Conservation (phyloP, 2,113 vertebrate genomes). For the Silurus asotus region DNA sequence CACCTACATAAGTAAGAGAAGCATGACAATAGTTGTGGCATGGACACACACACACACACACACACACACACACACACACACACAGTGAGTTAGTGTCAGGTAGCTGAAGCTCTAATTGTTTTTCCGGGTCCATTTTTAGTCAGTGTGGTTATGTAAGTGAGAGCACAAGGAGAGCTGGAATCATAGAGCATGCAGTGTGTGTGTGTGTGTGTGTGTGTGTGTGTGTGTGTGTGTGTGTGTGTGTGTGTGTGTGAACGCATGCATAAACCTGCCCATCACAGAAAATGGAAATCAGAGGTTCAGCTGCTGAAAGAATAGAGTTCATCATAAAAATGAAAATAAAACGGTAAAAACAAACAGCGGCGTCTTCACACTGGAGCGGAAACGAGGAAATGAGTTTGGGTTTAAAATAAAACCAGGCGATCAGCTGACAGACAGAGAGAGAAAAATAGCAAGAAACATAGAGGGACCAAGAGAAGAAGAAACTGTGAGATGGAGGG, state of each 20-base stretch:
- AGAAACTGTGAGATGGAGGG: slow-evolving; percentile 12
- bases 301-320: slow-evolving; percentile 3
- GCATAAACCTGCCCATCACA: not conserved
- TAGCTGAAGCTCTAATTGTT: slow-evolving; percentile 54
- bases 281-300: slow-evolving; percentile 10
- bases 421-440: too few species aligned
- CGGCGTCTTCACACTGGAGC: not conserved
- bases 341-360: not conserved
- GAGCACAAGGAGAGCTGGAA: slow-evolving; percentile 40
- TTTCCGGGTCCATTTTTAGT: slow-evolving; percentile 53
- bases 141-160: slow-evolving; percentile 47
- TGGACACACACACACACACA: not conserved
- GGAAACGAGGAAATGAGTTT: not conserved
- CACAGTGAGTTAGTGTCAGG: slow-evolving; percentile 45
- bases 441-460: not conserved
- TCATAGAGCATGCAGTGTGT: not conserved
- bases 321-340: not conserved
- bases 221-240: slow-evolving; percentile 27
- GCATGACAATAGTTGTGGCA: not conserved
- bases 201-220: slow-evolving; percentile 20
- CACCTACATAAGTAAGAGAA: not conserved
- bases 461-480: not conserved
- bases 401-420: not conserved
- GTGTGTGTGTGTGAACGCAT: slow-evolving; percentile 35
- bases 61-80: not conserved